These are phyloP conservation scores for Zaprionus kolodkinae DNA, from an alignment of 1,140 invertebrate genomes.

Conservation along the genomic window DNA sequence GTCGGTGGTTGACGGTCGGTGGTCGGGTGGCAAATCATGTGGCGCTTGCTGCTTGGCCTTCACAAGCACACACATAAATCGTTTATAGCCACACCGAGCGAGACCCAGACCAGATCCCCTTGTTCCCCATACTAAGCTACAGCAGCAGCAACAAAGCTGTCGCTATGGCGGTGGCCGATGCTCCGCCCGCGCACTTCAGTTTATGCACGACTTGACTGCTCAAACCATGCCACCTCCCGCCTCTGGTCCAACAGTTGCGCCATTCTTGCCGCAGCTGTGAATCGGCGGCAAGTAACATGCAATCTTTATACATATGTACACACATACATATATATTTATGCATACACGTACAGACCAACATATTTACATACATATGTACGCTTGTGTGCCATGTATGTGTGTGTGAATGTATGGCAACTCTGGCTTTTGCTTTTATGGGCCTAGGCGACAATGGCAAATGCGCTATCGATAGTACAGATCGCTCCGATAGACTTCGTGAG, in stretches of 20 bases:
- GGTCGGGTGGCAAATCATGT: slow-evolving; percentile 56
- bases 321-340: neutral
- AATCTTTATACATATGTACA: slow-evolving; percentile 37
- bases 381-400: neutral
- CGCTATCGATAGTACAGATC: slow-evolving; percentile 31
- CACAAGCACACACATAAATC: slow-evolving; percentile 75
- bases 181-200: slow-evolving; percentile 30
- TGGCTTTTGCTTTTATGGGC: slow-evolving; percentile 26
- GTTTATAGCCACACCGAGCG: slow-evolving; percentile 74
- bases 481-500: slow-evolving; percentile 21
- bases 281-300: slow-evolving; percentile 57
- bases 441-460: slow-evolving; percentile 25
- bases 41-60: slow-evolving; percentile 57
- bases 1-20: neutral
- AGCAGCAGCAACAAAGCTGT: slow-evolving; percentile 23
- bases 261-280: slow-evolving; percentile 33
- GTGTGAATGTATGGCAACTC: slow-evolving; percentile 10
- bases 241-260: slow-evolving; percentile 4
- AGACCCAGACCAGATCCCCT: slow-evolving; percentile 31
- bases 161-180: slow-evolving; percentile 47
- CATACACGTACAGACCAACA: neutral
- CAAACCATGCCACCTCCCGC: slow-evolving; percentile 31
- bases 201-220: slow-evolving; percentile 74
- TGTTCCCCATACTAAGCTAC: slow-evolving; percentile 29
- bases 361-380: neutral